Conservation (phyloP, 2,797 vertebrate species). For the Macrochelys suwanniensis region DNA sequence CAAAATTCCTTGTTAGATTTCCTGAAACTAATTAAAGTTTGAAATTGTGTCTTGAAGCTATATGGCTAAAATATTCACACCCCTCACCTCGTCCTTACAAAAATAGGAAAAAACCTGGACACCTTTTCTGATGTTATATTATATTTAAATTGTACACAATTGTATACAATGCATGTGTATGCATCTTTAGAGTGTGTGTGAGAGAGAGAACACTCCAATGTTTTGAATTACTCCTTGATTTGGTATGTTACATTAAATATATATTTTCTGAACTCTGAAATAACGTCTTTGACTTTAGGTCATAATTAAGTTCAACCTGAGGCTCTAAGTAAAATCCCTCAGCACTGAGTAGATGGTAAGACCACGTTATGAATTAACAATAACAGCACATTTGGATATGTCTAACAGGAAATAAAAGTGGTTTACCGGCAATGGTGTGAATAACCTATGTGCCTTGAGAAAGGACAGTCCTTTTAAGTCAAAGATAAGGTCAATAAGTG, state of each 20-base stretch:
- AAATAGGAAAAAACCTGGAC: neutral
- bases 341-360: neutral
- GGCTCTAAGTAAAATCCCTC: neutral
- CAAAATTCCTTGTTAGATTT: conserved; percentile 16
- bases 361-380: neutral
- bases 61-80: neutral
- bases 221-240: neutral
- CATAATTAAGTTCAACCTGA: neutral
- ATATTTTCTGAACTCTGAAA: neutral
- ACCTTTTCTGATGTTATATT: neutral
- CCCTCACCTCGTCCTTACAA: neutral
- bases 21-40: conserved; percentile 23
- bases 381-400: neutral
- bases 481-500: neutral
- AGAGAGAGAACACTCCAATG: accelerated
- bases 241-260: neutral
- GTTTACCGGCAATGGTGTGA: neutral
- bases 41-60: conserved; percentile 23
- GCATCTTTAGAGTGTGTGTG: neutral
- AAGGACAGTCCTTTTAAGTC: neutral
- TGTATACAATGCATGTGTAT: neutral
- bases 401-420: neutral
- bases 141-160: neutral
- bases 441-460: neutral
- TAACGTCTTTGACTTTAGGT: neutral